Percentiles rank a stretch among this genome's conserved stretches.
These are phyloP conservation scores for Hedychridium roseum DNA, from an alignment of 2,888 invertebrate genomes.

Conservation along the genomic window DNA sequence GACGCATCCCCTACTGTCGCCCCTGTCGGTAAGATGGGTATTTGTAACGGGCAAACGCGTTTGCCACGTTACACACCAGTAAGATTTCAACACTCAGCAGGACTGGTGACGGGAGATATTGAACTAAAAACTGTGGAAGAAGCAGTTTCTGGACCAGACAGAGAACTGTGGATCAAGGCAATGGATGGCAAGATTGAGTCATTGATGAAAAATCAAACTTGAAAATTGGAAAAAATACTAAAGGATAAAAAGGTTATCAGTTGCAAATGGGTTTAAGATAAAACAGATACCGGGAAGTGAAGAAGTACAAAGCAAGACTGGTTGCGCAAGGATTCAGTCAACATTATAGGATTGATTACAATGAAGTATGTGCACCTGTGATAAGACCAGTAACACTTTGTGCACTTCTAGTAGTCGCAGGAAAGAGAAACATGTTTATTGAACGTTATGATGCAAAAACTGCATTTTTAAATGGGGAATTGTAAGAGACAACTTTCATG, in stretches of 20 bases:
- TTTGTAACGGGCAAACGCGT: no score
- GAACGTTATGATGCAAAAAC: no score
- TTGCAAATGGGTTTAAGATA: neutral
- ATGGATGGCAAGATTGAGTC: slow-evolving; percentile 24
- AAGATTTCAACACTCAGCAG: neutral
- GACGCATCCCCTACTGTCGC: no score
- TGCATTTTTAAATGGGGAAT: no score
- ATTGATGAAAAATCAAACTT: slow-evolving; percentile 23
- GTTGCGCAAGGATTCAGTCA: neutral
- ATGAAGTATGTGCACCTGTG: no score
- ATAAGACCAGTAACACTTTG: no score
- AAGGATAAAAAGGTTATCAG: neutral
- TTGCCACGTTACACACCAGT: no score
- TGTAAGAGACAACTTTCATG: no score
- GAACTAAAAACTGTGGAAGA: slow-evolving; percentile 15
- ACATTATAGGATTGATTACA: no score
- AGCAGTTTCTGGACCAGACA: slow-evolving; percentile 15
- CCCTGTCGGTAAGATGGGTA: no score
- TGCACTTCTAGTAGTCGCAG: no score
- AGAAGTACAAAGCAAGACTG: neutral
- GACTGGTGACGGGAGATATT: neutral
- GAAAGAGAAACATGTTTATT: neutral
- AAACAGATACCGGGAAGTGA: neutral
- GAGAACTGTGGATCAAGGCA: slow-evolving; percentile 23
- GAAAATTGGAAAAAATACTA: slow-evolving; percentile 21